These are phyloP conservation scores for Clarias macrocephalus DNA, from an alignment of 2,113 vertebrate genomes.

Conservation along the genomic window DNA sequence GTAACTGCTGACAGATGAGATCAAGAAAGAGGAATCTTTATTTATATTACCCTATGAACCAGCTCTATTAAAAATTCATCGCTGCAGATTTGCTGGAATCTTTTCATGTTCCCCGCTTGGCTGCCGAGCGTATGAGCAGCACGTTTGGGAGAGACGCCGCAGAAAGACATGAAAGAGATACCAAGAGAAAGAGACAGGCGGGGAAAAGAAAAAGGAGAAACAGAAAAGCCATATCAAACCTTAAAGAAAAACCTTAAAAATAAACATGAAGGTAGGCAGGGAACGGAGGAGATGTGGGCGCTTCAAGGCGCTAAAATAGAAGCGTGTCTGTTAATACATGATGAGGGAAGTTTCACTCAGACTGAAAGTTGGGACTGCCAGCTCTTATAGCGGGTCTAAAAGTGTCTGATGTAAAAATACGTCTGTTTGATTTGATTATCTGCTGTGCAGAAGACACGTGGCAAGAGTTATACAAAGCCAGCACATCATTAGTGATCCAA, in stretches of 20 bases:
- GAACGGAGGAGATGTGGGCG: not conserved
- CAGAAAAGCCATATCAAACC: not conserved
- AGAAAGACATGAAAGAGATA: slow-evolving; percentile 28
- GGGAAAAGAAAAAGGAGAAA: not conserved
- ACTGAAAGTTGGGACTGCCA: slow-evolving; percentile 28
- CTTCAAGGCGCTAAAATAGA: not conserved
- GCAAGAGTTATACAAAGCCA: slow-evolving; percentile 4
- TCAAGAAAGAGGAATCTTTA: slow-evolving; percentile 8
- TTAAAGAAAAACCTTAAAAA: slow-evolving; percentile 1
- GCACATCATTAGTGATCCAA: slow-evolving; percentile 50
- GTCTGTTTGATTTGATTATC: slow-evolving; percentile 29
- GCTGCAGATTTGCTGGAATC: slow-evolving; percentile 58
- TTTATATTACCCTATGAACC: slow-evolving; percentile 35
- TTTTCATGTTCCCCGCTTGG: slow-evolving; percentile 50
- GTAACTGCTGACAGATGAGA: slow-evolving; percentile 24
- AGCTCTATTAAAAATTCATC: slow-evolving; percentile 67
- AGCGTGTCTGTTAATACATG: slow-evolving; percentile 14
- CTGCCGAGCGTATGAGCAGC: slow-evolving; percentile 28
- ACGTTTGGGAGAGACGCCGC: slow-evolving; percentile 20
- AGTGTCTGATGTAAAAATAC: slow-evolving; percentile 20
- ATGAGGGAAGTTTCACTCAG: not conserved
- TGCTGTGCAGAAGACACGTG: slow-evolving; percentile 7
- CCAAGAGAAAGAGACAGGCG: not conserved
- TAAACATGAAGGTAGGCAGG: slow-evolving; percentile 14
- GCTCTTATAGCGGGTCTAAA: slow-evolving; percentile 10